Base-by-base conservation (phyloP, 2,797 vertebrate genomes). In the Holocentrus rufus region DNA sequence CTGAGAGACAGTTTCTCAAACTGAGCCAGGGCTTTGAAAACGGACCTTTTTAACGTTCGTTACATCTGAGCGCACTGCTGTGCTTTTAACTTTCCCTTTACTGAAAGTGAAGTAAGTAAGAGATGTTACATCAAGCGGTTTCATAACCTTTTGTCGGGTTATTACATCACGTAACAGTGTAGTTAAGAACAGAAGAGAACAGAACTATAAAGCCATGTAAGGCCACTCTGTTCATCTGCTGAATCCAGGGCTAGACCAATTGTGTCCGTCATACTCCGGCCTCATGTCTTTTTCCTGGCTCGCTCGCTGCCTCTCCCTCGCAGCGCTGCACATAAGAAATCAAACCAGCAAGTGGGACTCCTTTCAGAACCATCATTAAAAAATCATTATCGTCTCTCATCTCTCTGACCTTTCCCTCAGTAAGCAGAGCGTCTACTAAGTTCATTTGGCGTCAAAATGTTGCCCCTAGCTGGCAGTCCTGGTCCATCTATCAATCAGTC, bases 381-480 rank as follows among this genome's bases (percentile, higher is more conserved):
- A 92, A 90, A 89, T 91, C 90, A 93, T 93, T 92, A 91, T 91
- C 90, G 88, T 88, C 87, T 87, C 85, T 80, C 80, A 85, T 85
- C 72, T 80, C 69, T 80, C 64, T 90, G 90, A 92, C 92, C 91
- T 93, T 92, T 92, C 83, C 88, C 87, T 92, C 89, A 87, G 80
- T 85, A 83, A 90, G 79, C 68, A 58, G 59, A 70, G 77, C 76
- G 62, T 87, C 85, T 85, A 84, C 84, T 77, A 69, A 81, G 54
- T 90, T 92, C 83, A 89, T 89, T 90, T 83, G 82, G 83, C 85
- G 84, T 90, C 20, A 22, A 54, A 54, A 22, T 25, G 2, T 54
- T 54, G 10, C 23, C 20, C 49, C 4, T 14, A 25, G 20, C 20
- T 69, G 60, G 55, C 65, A 47, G 39, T 65, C 76, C 79, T 64